Conservation (phyloP, 1,140 invertebrate genomes). For the Mercenaria mercenaria region DNA sequence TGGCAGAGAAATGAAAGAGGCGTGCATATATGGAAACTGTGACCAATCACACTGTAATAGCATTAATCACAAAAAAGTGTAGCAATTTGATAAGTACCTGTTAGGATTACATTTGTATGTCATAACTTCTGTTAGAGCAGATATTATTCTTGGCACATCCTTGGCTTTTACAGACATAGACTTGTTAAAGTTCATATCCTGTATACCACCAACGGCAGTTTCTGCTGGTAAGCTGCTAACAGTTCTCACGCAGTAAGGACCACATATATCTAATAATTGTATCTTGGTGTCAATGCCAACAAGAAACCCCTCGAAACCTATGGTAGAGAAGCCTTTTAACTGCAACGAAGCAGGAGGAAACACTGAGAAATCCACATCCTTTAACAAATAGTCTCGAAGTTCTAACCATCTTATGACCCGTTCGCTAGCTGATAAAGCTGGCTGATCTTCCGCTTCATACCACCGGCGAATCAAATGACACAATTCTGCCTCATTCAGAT, state of each 20-base stretch:
- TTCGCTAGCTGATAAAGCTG: background rate
- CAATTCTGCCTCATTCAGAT: background rate
- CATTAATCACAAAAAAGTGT: too few relatives aligned
- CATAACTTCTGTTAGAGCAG: background rate
- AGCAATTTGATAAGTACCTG: too few relatives aligned
- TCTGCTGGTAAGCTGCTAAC: background rate
- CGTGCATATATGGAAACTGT: too few relatives aligned
- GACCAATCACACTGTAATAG: too few relatives aligned
- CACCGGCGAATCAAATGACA: constrained; percentile 29
- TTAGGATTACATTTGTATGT: background rate
- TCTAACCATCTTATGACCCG: background rate
- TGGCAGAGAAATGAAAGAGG: too few relatives aligned
- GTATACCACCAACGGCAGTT: background rate
- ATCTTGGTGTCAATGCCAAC: background rate
- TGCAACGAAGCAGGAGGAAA: background rate
- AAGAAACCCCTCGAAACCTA: background rate
- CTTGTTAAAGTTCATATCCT: background rate
- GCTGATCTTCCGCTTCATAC: constrained; percentile 33
- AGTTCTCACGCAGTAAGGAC: background rate
- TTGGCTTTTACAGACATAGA: background rate
- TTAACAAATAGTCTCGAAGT: too few relatives aligned
- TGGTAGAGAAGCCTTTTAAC: background rate
- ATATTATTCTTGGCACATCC: background rate
- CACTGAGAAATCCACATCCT: background rate
- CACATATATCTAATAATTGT: background rate